Evolutionary conservation across 30 jellyfish, hydroid and myxozoan species (phyloP).

Genomic region (Turritopsis dohrnii): DNA sequence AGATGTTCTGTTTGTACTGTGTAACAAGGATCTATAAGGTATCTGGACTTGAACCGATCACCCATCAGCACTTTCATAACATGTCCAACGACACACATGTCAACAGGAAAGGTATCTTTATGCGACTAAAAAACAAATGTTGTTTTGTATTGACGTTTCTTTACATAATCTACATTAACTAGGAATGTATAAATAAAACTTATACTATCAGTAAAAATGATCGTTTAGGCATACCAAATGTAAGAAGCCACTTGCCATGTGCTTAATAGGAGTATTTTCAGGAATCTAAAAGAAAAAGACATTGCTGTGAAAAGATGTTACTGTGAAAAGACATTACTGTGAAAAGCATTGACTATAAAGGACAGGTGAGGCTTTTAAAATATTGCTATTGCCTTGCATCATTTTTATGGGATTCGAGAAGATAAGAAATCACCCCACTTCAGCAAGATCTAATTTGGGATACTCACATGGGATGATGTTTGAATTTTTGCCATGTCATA

Average conservation of each 20-base stretch:
- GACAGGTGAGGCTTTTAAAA: no score
- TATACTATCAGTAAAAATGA: no score
- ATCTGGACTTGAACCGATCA: constrained; percentile 71
- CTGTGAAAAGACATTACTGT: not conserved
- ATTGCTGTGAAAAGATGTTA: not conserved
- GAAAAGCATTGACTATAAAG: no score
- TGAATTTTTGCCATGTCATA: no score
- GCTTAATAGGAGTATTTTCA: not conserved
- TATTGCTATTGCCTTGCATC: no score
- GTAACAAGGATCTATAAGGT: constrained; percentile 23
- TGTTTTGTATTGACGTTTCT: not conserved
- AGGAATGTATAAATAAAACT: no score
- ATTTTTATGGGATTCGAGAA: no score
- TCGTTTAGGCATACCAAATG: not conserved
- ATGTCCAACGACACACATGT: constrained; percentile 56
- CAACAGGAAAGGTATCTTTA: not conserved
- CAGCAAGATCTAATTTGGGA: no score
- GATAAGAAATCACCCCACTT: no score
- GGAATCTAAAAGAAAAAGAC: constrained; percentile 3
- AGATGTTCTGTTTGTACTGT: not conserved
- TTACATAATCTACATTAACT: no score
- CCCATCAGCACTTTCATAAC: constrained; percentile 92
- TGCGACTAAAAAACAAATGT: not conserved
- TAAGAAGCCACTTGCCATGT: not conserved
- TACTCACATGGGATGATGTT: no score